phyloP scores from a whole-genome alignment of 2,113 vertebrate genomes.

The Semnopithecus entellus region DNA sequence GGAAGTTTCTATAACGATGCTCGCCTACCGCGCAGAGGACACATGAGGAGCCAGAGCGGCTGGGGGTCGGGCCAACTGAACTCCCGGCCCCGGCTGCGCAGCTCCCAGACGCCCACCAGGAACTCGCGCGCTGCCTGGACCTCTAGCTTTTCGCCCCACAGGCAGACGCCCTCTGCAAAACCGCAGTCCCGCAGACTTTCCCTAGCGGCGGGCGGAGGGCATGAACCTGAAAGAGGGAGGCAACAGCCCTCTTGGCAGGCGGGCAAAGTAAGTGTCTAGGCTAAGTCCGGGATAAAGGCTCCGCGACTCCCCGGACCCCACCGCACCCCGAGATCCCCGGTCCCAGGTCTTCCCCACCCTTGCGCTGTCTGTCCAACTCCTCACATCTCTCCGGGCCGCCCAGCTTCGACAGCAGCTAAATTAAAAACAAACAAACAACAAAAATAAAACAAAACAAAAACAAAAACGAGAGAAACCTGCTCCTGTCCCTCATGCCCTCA shows the following conservation, averaged over 20 bases:
- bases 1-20: slow-evolving; percentile 4
- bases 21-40: background rate
- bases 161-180: background rate
- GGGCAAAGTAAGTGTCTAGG: background rate
- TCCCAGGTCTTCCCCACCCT: background rate
- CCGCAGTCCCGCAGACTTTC: background rate
- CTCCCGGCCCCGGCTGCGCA: background rate
- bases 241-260: background rate
- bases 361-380: background rate
- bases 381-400: background rate
- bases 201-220: background rate
- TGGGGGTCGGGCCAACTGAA: background rate
- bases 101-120: background rate
- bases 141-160: no score
- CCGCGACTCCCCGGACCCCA: background rate
- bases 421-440: no score
- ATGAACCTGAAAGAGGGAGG: background rate
- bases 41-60: no score
- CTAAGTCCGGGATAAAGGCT: background rate
- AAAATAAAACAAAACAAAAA: accelerated
- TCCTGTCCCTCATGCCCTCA: background rate
- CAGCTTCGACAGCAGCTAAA: background rate
- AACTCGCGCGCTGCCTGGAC: background rate
- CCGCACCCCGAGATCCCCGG: background rate
- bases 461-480: background rate